Percentiles rank a stretch among this genome's conserved stretches.
Conservation (phyloP, 1,140 invertebrate genomes). For the Lasioglossum albipes region DNA sequence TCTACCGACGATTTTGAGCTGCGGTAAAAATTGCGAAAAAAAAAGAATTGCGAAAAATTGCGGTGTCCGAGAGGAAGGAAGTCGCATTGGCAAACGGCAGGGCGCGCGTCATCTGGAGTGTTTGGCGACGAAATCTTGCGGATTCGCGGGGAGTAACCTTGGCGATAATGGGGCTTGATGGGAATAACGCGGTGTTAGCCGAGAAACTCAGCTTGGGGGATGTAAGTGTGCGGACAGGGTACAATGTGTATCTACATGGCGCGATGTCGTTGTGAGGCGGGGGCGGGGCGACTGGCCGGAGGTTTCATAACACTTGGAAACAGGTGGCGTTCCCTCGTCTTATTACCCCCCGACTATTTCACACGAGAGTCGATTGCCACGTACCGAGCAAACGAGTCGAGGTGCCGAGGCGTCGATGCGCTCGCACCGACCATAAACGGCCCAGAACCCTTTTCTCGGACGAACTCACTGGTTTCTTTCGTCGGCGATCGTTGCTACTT, state of each 20-base stretch:
- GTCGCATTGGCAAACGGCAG: neutral
- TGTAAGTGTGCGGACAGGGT: slow-evolving; percentile 15
- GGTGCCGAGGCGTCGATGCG: neutral
- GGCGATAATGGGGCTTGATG: slow-evolving; percentile 34
- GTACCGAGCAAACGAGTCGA: slow-evolving; percentile 1
- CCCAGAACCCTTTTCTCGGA: no score
- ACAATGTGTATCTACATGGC: slow-evolving; percentile 49
- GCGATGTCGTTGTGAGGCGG: slow-evolving; percentile 53
- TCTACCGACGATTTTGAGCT: no score
- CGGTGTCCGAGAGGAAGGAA: no score
- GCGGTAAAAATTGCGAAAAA: no score
- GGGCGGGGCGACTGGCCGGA: slow-evolving; percentile 63
- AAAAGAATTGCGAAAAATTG: no score
- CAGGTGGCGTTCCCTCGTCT: slow-evolving; percentile 72
- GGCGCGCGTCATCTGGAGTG: slow-evolving; percentile 22
- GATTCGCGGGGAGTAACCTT: slow-evolving; percentile 16
- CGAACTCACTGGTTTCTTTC: no score
- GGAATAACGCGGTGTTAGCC: slow-evolving; percentile 39
- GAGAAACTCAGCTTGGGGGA: slow-evolving; percentile 1
- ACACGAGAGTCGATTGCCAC: slow-evolving; percentile 28
- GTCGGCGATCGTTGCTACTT: no score
- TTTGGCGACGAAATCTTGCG: slow-evolving; percentile 38
- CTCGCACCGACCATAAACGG: neutral
- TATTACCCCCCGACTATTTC: slow-evolving; percentile 68
- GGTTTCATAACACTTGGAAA: slow-evolving; percentile 77